phyloP scores from a whole-genome alignment of 35 echinoderm and acorn worm genomes.

The Strongylocentrotus purpuratus region DNA sequence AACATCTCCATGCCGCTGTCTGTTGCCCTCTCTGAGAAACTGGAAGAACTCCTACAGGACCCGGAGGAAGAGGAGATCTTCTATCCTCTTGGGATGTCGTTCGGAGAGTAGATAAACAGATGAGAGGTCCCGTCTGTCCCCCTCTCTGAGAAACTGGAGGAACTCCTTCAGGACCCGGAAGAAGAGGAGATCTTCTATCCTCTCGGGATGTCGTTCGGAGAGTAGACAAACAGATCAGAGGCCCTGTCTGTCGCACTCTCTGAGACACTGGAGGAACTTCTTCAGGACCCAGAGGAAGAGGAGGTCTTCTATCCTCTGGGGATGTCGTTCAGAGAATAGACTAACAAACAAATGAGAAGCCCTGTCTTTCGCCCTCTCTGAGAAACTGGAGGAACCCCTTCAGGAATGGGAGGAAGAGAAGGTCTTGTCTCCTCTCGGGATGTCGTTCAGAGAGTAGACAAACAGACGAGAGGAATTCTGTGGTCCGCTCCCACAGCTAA shows the following conservation, averaged over 20 bases:
- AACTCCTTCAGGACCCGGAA: conserved; percentile 67
- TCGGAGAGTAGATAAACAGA: conserved; percentile 60
- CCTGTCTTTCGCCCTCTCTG: conserved; percentile 50
- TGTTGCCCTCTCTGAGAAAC: conserved; percentile 62
- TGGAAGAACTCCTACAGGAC: conserved; percentile 62
- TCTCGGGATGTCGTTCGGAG: conserved; percentile 72
- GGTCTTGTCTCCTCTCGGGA: conserved; percentile 67
- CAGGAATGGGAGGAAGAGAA: conserved; percentile 67
- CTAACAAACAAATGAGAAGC: neutral
- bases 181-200: conserved; percentile 67
- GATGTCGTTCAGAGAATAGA: conserved; percentile 74
- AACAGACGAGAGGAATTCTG: neutral
- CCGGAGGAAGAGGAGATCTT: conserved; percentile 72
- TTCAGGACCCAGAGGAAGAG: conserved; percentile 68
- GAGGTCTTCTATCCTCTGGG: conserved; percentile 71
- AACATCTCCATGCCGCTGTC: conserved; percentile 63
- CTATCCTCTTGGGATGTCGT: conserved; percentile 70
- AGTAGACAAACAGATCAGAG: conserved; percentile 38
- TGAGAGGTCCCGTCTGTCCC: conserved; percentile 17
- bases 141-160: conserved; percentile 66
- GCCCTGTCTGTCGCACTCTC: conserved; percentile 52
- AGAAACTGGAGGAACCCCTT: conserved; percentile 66
- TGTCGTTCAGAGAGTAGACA: conserved; percentile 75
- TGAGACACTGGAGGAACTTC: conserved; percentile 64
- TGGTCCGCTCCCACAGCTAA: too few species aligned